These are phyloP conservation scores for Nasonia giraulti DNA, from an alignment of 1,140 invertebrate genomes.

Conservation along the genomic window DNA sequence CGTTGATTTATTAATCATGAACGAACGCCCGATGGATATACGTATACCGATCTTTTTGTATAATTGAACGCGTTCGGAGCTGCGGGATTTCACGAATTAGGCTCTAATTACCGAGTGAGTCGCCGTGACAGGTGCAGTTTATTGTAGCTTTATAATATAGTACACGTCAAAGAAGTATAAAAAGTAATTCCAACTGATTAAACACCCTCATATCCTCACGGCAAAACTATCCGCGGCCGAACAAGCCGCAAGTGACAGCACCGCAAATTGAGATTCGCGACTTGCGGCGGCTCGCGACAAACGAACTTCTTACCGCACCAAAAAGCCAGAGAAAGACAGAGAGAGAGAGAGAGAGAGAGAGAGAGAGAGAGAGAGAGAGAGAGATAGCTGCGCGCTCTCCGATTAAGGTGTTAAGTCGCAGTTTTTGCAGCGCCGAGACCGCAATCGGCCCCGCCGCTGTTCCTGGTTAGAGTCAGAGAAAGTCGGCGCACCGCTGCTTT, in stretches of 20 bases:
- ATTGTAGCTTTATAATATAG: too few species aligned
- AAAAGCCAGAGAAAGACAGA: neutral
- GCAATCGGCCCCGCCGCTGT: neutral
- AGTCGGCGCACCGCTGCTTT: neutral
- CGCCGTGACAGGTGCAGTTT: too few species aligned
- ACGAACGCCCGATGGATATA: neutral
- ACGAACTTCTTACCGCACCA: neutral
- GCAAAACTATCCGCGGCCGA: too few species aligned
- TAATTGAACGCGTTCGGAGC: neutral
- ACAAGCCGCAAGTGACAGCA: neutral
- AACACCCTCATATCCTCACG: too few species aligned
- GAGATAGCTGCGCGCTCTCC: neutral
- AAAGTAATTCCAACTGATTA: too few species aligned
- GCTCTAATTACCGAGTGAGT: too few species aligned
- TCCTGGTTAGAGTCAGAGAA: neutral
- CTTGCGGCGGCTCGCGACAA: neutral
- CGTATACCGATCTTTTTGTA: neutral
- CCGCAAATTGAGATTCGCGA: neutral
- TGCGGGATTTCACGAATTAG: too few species aligned
- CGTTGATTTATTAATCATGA: neutral
- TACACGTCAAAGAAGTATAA: too few species aligned
- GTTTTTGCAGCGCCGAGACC: neutral
- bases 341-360: too few species aligned
- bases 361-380: neutral
- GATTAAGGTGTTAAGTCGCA: neutral